Conservation (phyloP, 2,113 vertebrate species). For the Paraplagusia blochii region DNA sequence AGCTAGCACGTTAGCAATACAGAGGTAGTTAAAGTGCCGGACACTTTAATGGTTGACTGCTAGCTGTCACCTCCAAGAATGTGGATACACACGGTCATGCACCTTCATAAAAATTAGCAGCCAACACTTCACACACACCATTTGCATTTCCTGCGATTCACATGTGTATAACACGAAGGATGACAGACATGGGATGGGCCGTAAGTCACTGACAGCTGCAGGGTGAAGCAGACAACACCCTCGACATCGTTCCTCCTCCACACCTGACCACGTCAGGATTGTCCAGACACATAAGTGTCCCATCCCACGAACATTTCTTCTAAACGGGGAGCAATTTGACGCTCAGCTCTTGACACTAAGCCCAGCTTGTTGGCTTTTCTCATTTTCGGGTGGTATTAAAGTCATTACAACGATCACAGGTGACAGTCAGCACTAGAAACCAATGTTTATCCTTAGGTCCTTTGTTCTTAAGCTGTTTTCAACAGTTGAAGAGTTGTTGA, state of each 20-base stretch:
- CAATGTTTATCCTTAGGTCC: background rate
- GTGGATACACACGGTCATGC: constrained; percentile 11
- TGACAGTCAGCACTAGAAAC: background rate
- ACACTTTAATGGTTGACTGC: constrained; percentile 46
- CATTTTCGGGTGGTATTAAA: background rate
- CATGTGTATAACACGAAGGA: constrained; percentile 30
- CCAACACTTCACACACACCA: background rate
- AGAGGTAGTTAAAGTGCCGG: constrained; percentile 29
- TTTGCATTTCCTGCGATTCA: constrained; percentile 4
- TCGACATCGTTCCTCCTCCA: constrained; percentile 7
- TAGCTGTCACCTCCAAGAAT: constrained; percentile 26
- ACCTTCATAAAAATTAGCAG: constrained; percentile 39
- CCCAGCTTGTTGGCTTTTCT: background rate
- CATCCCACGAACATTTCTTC: background rate
- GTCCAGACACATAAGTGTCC: background rate
- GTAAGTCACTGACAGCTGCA: constrained; percentile 27
- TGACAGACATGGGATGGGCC: constrained; percentile 42
- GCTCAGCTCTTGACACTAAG: background rate
- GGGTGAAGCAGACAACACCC: constrained; percentile 4
- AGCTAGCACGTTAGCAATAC: constrained; percentile 7
- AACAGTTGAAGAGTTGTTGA: background rate
- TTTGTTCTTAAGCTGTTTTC: background rate
- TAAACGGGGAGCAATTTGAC: background rate
- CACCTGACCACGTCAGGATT: background rate
- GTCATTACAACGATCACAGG: background rate